Evolutionary conservation across 2,888 invertebrate species (phyloP), one percentile per base, ranked within the genome.

Genomic region (Camptogramma bilineatum): DNA sequence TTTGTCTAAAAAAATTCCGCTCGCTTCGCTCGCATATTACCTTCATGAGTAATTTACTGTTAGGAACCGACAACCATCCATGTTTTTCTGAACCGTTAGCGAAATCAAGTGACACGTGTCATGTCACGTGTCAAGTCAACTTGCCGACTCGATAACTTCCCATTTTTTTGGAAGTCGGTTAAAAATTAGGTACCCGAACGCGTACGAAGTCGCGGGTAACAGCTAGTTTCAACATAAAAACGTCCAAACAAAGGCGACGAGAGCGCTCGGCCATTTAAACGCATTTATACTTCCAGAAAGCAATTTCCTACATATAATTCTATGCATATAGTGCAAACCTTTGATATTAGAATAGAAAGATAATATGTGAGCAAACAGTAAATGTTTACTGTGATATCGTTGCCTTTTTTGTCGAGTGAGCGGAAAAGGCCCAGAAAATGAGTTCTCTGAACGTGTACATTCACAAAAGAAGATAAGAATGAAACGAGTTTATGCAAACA

Each of bases 241-340:
- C 80, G 81, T 77, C 79, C 81, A 84, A 87, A 90, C 86, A 88
- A 88, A 82, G 81, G 80, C 81, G 80, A 82, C 82, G 78, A 81
- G 79, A 77, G 82, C 82, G 80, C 75, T 78, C 78, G 78, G 76
- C 76, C 79, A 79, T 79, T 84, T 83, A 81, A 83, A 85, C 79
- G 82, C 80, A 77, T 83, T 82, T 85, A 88, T 86, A 85, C 84
- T 85, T 83, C 78, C 81, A 73, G 77, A 70, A 82, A 76, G 78
- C 79, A 81, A 85, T 87, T 86, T 85, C 73, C 79, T 75, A 77
- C 71, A 78, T 80, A 83, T 86, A 82, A 86, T 86, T 84, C 83
- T 79, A 81, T 79, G 79, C 78, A 82, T 78, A 39, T 39, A 83
- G 82, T 79, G 77, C 83, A 84, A 44, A 80, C 78, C 78, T 78